Conservation (phyloP, 2,888 invertebrate species). For the Notodonta ziczac region DNA sequence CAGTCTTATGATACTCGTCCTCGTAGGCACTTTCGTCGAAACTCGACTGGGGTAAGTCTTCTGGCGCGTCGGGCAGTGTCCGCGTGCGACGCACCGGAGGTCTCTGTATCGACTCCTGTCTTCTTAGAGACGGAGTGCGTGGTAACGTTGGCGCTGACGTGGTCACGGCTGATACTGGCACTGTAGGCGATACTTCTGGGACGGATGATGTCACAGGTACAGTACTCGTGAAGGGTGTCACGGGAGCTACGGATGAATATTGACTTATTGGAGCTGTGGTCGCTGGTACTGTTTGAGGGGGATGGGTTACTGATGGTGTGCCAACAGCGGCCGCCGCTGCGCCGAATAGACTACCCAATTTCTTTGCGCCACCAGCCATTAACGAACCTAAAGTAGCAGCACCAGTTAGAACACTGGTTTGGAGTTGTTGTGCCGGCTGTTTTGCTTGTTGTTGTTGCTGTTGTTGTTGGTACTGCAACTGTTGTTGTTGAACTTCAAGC, state of each 20-base stretch:
- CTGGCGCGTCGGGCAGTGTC: conserved; percentile 79
- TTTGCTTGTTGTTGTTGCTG: conserved; percentile 66
- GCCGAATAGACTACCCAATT: conserved; percentile 78
- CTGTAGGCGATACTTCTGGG: conserved; percentile 68
- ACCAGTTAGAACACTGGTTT: conserved; percentile 73
- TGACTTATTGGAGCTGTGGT: conserved; percentile 54
- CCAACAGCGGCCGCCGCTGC: conserved; percentile 78
- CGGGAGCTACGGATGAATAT: conserved; percentile 59
- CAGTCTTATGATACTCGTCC: conserved; percentile 82
- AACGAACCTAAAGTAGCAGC: conserved; percentile 79
- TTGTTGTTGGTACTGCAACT: conserved; percentile 58
- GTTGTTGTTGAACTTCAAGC: conserved; percentile 45
- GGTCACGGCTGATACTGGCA: conserved; percentile 65
- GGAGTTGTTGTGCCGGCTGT: conserved; percentile 71
- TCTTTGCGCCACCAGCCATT: conserved; percentile 81
- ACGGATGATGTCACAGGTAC: conserved; percentile 69
- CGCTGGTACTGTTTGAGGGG: conserved; percentile 44
- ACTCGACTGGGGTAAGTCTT: conserved; percentile 70
- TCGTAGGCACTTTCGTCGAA: conserved; percentile 84
- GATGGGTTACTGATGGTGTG: conserved; percentile 60
- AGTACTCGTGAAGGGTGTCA: conserved; percentile 67
- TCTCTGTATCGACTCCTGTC: conserved; percentile 82
- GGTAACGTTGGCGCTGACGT: conserved; percentile 70
- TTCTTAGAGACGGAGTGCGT: conserved; percentile 72
- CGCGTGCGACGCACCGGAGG: conserved; percentile 77